These are phyloP conservation scores for Ylistrum balloti DNA, from an alignment of 1,140 invertebrate genomes.

Conservation along the genomic window DNA sequence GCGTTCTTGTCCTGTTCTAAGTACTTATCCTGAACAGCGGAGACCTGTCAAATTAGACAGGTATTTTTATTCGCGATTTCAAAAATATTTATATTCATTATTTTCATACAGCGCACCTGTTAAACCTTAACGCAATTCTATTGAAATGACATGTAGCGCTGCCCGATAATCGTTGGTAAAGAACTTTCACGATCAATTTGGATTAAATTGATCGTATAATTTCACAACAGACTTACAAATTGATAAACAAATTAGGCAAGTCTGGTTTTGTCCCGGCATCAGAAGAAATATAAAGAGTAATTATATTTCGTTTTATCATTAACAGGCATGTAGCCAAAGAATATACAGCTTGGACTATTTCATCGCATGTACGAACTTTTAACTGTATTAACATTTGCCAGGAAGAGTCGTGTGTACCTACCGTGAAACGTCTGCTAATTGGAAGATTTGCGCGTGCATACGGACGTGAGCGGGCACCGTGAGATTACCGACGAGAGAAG, in stretches of 20 bases:
- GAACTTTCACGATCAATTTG: constrained; percentile 34
- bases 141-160: neutral
- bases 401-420: neutral
- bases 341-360: neutral
- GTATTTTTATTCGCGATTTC: neutral
- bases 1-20: neutral
- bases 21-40: neutral
- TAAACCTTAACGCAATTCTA: neutral
- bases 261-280: neutral
- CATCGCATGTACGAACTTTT: neutral
- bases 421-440: neutral
- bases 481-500: neutral
- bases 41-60: neutral
- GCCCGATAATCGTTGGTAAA: neutral
- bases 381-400: neutral
- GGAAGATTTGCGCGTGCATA: neutral
- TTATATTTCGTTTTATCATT: constrained; percentile 29
- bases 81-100: constrained; percentile 4
- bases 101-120: constrained; percentile 21
- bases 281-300: constrained; percentile 28
- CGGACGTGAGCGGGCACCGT: neutral
- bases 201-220: constrained; percentile 29
- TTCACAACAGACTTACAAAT: constrained; percentile 28
- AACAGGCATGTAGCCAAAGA: neutral
- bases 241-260: constrained; percentile 33